Conservation (phyloP, 1,140 invertebrate species). For the Drusus annulatus region DNA sequence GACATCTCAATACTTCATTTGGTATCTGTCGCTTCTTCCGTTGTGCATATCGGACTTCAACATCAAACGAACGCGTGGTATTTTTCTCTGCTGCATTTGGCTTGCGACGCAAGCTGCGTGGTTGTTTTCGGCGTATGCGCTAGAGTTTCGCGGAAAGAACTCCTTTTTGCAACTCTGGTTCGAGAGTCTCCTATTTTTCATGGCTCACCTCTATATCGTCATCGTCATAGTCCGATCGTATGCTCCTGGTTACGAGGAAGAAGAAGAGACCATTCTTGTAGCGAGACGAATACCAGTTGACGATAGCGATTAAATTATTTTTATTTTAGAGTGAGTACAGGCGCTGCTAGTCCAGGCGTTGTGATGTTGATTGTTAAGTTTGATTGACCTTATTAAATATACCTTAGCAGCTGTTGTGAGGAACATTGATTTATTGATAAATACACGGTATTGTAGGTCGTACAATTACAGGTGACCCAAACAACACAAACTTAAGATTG, state of each 20-base stretch:
- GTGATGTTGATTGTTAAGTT: too few relatives aligned
- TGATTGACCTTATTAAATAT: too few relatives aligned
- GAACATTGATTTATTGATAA: too few relatives aligned
- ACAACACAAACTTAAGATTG: too few relatives aligned
- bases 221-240: conserved; percentile 78
- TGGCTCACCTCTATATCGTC: conserved; percentile 82
- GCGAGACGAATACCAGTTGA: background rate
- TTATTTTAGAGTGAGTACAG: too few relatives aligned
- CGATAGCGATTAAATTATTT: background rate
- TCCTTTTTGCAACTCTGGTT: conserved; percentile 87
- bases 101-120: conserved; percentile 85
- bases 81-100: conserved; percentile 79
- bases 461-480: too few relatives aligned
- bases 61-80: conserved; percentile 67
- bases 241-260: conserved; percentile 52
- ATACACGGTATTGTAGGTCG: too few relatives aligned
- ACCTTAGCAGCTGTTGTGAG: too few relatives aligned
- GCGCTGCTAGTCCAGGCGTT: too few relatives aligned
- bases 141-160: conserved; percentile 91
- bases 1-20: conserved; percentile 98
- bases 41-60: conserved; percentile 80
- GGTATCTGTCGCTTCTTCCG: conserved; percentile 93
- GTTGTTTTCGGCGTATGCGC: conserved; percentile 91
- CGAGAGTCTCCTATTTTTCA: conserved; percentile 84
- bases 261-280: conserved; percentile 13